A percentile compares a stretch with the other conserved stretches of the same genome.
phyloP scores from a whole-genome alignment of 92 coral and sea anemone genomes.

The Phenganax marumi region DNA sequence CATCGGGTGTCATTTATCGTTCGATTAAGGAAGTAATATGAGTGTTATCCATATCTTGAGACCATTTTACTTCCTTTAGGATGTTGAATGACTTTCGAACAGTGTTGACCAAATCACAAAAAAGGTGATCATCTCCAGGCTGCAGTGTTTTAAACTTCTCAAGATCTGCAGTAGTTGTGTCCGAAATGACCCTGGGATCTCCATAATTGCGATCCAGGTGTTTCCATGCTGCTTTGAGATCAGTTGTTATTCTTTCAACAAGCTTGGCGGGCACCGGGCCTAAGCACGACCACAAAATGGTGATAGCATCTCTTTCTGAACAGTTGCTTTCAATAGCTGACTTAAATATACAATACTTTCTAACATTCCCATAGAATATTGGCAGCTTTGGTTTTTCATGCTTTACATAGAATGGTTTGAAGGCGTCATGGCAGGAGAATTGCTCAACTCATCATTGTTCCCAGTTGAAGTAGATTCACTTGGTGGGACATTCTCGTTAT shows the following conservation, averaged over 20 bases:
- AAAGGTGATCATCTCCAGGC: conserved; percentile 57
- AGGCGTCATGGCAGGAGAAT: not conserved
- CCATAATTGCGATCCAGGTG: conserved; percentile 56
- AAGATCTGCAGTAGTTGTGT: conserved; percentile 44
- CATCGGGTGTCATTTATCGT: conserved; percentile 48
- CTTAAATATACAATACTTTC: conserved; percentile 57
- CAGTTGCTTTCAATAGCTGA: conserved; percentile 54
- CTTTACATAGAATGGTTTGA: conserved; percentile 22
- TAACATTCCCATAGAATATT: conserved; percentile 55
- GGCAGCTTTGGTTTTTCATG: conserved; percentile 66
- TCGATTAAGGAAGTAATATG: conserved; percentile 40
- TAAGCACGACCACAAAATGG: conserved; percentile 53
- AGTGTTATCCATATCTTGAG: conserved; percentile 61
- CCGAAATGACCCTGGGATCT: conserved; percentile 50
- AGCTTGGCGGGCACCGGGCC: conserved; percentile 51
- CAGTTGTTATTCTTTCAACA: conserved; percentile 48
- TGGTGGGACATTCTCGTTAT: not conserved
- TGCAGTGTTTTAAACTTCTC: conserved; percentile 50
- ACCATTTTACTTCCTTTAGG: conserved; percentile 53
- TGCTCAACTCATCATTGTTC: not conserved
- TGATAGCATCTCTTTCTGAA: conserved; percentile 53
- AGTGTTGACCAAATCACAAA: conserved; percentile 59
- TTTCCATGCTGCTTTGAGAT: conserved; percentile 42
- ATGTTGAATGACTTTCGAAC: conserved; percentile 43
- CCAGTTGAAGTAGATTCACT: not conserved